phyloP scores from a whole-genome alignment of 1,140 invertebrate species.

The Drosophila albomicans region DNA sequence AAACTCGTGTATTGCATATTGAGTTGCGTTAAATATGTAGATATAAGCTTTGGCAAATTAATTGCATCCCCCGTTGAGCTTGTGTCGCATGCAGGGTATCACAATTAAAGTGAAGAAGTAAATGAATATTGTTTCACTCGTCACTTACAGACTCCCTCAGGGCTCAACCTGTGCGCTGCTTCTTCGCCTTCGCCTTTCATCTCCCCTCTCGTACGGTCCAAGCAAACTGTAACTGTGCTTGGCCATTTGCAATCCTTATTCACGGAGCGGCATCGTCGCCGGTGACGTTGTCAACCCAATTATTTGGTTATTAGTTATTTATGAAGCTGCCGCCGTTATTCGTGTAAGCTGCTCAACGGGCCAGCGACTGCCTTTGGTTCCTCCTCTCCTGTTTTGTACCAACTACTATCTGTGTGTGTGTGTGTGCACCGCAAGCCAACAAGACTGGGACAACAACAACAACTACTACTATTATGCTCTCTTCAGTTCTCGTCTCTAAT shows the following conservation, averaged over 20 bases:
- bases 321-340: constrained; percentile 36
- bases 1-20: neutral
- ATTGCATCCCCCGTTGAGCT: neutral
- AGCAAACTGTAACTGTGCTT: neutral
- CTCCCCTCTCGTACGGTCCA: neutral
- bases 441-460: too few relatives aligned
- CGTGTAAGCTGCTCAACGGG: constrained; percentile 38
- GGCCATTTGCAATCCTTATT: constrained; percentile 38
- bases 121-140: constrained; percentile 20
- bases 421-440: neutral
- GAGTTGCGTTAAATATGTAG: neutral
- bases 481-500: constrained; percentile 24
- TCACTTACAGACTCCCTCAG: constrained; percentile 15
- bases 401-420: too few relatives aligned
- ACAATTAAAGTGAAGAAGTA: constrained; percentile 18
- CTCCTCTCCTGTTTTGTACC: too few relatives aligned
- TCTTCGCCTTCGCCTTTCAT: neutral
- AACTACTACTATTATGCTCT: neutral
- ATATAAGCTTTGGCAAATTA: neutral
- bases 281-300: constrained; percentile 50
- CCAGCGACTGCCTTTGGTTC: neutral
- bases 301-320: constrained; percentile 59
- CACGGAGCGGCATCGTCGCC: constrained; percentile 32
- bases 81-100: neutral
- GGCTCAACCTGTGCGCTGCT: neutral